Evolutionary conservation across 2,113 vertebrate species (phyloP).

Genomic region (Natator depressus): DNA sequence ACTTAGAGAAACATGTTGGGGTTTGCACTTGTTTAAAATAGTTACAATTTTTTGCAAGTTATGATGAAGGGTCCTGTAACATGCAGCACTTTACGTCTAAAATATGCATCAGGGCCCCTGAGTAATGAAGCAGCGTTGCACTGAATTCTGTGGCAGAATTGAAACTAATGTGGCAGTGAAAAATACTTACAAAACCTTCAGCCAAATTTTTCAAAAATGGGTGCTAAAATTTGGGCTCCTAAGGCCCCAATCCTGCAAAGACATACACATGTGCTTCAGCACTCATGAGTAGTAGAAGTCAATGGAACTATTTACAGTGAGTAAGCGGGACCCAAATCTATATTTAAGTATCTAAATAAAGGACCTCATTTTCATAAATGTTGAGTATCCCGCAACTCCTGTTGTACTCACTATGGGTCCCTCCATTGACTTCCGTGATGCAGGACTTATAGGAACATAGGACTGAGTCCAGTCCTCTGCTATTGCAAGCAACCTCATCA

Average conservation of each 20-base stretch:
- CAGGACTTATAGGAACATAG: background rate
- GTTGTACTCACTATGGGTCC: background rate
- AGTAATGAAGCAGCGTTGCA: background rate
- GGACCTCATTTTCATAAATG: background rate
- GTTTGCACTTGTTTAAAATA: background rate
- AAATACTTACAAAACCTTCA: background rate
- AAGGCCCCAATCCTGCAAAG: background rate
- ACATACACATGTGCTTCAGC: background rate
- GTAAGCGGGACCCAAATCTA: background rate
- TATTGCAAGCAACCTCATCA: background rate
- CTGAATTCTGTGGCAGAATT: background rate
- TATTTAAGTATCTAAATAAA: background rate
- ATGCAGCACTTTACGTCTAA: background rate
- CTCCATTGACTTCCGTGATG: background rate
- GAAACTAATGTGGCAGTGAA: background rate
- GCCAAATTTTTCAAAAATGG: background rate
- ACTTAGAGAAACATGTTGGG: background rate
- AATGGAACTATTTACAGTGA: background rate
- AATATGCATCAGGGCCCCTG: background rate
- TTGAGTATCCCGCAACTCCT: background rate
- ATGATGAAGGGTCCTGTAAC: background rate
- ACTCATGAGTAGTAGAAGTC: background rate
- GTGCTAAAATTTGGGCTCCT: background rate
- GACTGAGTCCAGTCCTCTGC: background rate
- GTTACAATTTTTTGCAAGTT: background rate